Conservation (phyloP, 2,888 invertebrate species). For the Graphium colonna region DNA sequence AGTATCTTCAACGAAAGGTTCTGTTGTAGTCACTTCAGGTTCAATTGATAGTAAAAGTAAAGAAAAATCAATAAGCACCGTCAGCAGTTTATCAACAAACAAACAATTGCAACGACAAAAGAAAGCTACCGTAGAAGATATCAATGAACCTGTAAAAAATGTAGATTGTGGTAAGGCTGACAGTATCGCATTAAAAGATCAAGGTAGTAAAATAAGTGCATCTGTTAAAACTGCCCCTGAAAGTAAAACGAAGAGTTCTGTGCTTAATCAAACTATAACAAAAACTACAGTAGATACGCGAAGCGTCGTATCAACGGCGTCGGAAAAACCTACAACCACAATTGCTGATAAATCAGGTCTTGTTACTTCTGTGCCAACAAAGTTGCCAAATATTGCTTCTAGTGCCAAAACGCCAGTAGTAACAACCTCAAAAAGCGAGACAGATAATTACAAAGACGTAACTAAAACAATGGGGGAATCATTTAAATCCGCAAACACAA, state of each 20-base stretch:
- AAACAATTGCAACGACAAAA: conserved; percentile 51
- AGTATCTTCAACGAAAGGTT: conserved; percentile 15
- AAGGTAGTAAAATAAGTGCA: neutral
- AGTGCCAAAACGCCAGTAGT: conserved; percentile 12
- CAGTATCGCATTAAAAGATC: neutral
- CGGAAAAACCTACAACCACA: conserved; percentile 7
- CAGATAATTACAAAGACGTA: conserved; percentile 15
- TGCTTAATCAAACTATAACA: neutral
- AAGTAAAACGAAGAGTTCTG: neutral
- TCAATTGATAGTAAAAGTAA: neutral
- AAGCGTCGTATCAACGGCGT: neutral
- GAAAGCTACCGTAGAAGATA: conserved; percentile 35
- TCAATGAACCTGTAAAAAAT: conserved; percentile 26
- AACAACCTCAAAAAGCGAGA: conserved; percentile 1
- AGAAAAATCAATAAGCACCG: conserved; percentile 3
- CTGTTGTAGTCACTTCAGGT: neutral
- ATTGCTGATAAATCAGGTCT: neutral
- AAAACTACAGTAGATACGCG: neutral
- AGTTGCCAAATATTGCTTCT: conserved; percentile 8
- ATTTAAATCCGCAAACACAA: conserved; percentile 1
- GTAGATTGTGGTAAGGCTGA: neutral
- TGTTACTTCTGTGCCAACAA: conserved; percentile 1
- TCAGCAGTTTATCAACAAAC: conserved; percentile 16
- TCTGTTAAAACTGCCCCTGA: neutral
- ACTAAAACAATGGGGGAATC: conserved; percentile 15